Evolutionary conservation across 2,113 vertebrate species (phyloP).

Genomic region (Neogale vison): DNA sequence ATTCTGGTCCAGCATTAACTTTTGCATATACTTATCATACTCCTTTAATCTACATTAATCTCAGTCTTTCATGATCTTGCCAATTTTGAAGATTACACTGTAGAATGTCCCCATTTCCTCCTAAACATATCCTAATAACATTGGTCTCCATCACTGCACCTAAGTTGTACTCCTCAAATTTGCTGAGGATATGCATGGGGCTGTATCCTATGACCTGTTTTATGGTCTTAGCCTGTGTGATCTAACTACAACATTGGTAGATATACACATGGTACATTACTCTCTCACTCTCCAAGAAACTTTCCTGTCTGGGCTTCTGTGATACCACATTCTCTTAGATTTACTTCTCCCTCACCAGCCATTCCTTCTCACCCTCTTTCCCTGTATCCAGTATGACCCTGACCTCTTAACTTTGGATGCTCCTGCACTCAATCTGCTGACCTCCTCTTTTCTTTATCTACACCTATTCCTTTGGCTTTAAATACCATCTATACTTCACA

Average conservation of each 20-base stretch:
- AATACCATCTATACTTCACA: neutral
- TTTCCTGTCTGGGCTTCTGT: neutral
- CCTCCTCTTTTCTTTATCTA: neutral
- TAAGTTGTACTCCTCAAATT: neutral
- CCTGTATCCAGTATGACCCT: neutral
- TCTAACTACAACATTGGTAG: neutral
- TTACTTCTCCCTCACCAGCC: neutral
- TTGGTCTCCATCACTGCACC: neutral
- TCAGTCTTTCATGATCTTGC: neutral
- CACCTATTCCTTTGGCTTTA: neutral
- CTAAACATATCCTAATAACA: neutral
- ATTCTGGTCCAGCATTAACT: neutral
- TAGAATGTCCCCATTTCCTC: neutral
- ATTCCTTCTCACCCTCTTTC: neutral
- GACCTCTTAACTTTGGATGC: neutral
- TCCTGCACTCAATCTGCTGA: neutral
- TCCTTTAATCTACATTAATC: neutral
- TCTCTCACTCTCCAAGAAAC: neutral
- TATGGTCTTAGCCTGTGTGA: neutral
- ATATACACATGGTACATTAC: neutral
- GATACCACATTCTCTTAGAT: neutral
- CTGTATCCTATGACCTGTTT: neutral
- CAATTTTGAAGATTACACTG: constrained; percentile 27
- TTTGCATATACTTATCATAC: neutral
- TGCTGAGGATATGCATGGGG: no score